Percentiles rank a stretch among this genome's conserved stretches.
phyloP scores from a whole-genome alignment of 2,797 vertebrate genomes.

The Xiphorhynchus erythropygius region DNA sequence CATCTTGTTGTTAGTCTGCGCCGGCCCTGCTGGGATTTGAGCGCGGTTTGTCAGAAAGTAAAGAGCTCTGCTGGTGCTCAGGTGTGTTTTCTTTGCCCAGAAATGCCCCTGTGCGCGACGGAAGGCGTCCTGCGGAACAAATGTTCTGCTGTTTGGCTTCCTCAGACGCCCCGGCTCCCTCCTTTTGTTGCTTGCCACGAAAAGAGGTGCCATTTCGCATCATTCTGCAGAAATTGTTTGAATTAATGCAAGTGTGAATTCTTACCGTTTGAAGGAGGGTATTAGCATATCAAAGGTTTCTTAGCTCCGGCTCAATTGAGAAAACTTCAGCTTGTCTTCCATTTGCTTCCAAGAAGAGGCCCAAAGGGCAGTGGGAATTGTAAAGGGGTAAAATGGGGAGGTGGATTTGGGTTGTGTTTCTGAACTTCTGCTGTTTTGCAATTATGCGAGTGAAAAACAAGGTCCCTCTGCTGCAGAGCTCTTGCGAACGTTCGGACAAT shows the following conservation, averaged over 20 bases:
- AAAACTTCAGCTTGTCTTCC: constrained; percentile 85
- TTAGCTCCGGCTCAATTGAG: constrained; percentile 85
- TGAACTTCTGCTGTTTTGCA: constrained; percentile 78
- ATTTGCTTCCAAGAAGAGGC: constrained; percentile 87
- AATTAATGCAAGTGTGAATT: constrained; percentile 92
- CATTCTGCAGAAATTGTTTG: constrained; percentile 86
- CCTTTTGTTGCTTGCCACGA: constrained; percentile 90
- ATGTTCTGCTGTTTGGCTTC: constrained; percentile 81
- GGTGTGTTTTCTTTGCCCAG: constrained; percentile 65
- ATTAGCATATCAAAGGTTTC: constrained; percentile 98
- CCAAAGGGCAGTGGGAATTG: constrained; percentile 83
- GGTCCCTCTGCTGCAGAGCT: constrained; percentile 64
- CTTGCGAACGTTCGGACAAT: constrained; percentile 74
- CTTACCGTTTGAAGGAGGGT: constrained; percentile 88
- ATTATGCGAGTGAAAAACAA: constrained; percentile 76
- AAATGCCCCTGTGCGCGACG: constrained; percentile 37
- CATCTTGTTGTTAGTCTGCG: constrained; percentile 39
- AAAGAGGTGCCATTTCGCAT: constrained; percentile 88
- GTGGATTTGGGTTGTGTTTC: constrained; percentile 79
- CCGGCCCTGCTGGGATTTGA: constrained; percentile 25
- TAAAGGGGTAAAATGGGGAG: constrained; percentile 81
- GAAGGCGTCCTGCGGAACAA: constrained; percentile 80
- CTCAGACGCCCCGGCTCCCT: constrained; percentile 77
- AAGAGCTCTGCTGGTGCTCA: constrained; percentile 53
- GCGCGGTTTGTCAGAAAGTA: constrained; percentile 27